These are phyloP conservation scores for Sinocyclocheilus anophthalmus DNA, from an alignment of 2,113 vertebrate genomes.

Conservation along the genomic window DNA sequence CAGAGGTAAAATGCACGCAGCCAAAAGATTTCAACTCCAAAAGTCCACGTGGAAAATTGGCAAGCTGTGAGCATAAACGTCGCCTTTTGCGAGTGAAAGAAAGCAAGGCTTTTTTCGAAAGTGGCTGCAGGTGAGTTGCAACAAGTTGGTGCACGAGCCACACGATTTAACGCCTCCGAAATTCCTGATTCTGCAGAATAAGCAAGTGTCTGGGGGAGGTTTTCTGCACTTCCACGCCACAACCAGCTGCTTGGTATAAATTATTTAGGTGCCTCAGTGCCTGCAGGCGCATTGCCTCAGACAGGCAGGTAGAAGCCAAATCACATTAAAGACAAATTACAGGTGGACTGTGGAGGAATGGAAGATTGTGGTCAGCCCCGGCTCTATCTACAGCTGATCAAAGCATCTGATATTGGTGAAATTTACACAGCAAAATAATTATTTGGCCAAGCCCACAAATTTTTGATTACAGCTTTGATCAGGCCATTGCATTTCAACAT, in stretches of 20 bases:
- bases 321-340: slow-evolving; percentile 69
- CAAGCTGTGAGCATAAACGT: not conserved
- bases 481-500: not conserved
- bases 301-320: slow-evolving; percentile 69
- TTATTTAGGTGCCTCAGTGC: slow-evolving; percentile 68
- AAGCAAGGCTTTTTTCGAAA: not conserved
- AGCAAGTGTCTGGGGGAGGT: slow-evolving; percentile 36
- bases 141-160: slow-evolving; percentile 51
- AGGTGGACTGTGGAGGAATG: slow-evolving; percentile 53
- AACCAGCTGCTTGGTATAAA: slow-evolving; percentile 67
- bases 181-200: slow-evolving; percentile 56
- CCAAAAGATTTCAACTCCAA: slow-evolving; percentile 4
- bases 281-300: slow-evolving; percentile 61
- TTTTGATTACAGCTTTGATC: slow-evolving; percentile 11
- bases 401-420: slow-evolving; percentile 16
- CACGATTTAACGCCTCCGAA: slow-evolving; percentile 55
- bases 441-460: not conserved
- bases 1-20: not conserved
- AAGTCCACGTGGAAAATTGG: slow-evolving; percentile 31
- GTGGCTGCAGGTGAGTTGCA: slow-evolving; percentile 52
- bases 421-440: not conserved
- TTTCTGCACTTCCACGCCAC: slow-evolving; percentile 33
- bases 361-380: slow-evolving; percentile 41
- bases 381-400: slow-evolving; percentile 51
- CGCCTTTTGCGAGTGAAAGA: not conserved